phyloP scores from a whole-genome alignment of 2,113 vertebrate species.

The Lophura nycthemera region DNA sequence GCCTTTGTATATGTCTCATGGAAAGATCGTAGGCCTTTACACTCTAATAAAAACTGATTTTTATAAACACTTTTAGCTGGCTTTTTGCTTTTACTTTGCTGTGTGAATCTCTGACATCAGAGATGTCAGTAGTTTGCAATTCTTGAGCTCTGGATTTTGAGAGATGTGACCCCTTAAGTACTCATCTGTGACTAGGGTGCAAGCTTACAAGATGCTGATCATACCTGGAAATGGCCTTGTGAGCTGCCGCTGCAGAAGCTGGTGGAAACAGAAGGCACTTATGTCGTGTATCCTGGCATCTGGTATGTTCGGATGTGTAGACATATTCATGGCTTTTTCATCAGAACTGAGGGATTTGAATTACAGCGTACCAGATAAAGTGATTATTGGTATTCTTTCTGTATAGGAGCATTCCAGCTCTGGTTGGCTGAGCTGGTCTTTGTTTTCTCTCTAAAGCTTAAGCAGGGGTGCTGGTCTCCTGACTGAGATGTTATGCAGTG shows the following conservation, averaged over 20 bases:
- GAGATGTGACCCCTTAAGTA: background rate
- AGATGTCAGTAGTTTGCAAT: background rate
- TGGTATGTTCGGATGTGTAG: background rate
- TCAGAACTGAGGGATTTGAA: background rate
- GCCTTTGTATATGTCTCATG: background rate
- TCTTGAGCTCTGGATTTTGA: background rate
- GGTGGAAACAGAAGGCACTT: background rate
- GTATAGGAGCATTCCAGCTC: background rate
- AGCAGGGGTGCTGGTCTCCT: background rate
- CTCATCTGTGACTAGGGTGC: background rate
- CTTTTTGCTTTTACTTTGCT: background rate
- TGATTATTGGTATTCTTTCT: background rate
- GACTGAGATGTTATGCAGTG: accelerated
- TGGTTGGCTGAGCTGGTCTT: background rate
- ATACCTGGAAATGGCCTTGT: background rate
- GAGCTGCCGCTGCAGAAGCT: background rate
- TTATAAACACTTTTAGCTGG: background rate
- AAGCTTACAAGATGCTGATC: background rate
- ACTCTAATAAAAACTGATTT: background rate
- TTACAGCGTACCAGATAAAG: background rate
- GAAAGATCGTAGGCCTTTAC: background rate
- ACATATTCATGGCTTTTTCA: background rate
- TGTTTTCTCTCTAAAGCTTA: background rate
- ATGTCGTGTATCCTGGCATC: background rate
- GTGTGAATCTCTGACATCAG: background rate